A percentile compares a stretch with the other conserved stretches of the same genome.
Conservation (phyloP, 2,888 invertebrate species). For the Clusia tigrina region DNA sequence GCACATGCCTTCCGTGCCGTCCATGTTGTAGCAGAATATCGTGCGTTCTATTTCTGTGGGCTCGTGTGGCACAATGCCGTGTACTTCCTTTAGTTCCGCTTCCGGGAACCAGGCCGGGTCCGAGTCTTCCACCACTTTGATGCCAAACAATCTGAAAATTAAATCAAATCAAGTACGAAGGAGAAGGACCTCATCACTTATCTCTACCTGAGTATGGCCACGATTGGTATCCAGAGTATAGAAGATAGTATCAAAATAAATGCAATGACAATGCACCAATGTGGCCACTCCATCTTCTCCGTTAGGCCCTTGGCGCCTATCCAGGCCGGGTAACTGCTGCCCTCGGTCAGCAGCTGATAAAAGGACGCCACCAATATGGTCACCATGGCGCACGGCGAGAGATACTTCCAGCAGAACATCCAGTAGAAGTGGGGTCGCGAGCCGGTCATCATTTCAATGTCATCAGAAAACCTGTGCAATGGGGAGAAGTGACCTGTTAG, state of each 20-base stretch:
- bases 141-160: slow-evolving; percentile 75
- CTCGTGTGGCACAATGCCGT: slow-evolving; percentile 85
- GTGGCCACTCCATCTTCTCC: slow-evolving; percentile 83
- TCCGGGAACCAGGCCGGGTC: slow-evolving; percentile 94
- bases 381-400: slow-evolving; percentile 89
- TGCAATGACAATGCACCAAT: slow-evolving; percentile 82
- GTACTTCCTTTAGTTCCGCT: slow-evolving; percentile 86
- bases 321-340: slow-evolving; percentile 89
- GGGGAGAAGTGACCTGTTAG: slow-evolving; percentile 33
- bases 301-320: slow-evolving; percentile 76
- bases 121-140: slow-evolving; percentile 84
- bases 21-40: slow-evolving; percentile 84
- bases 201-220: slow-evolving; percentile 86
- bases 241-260: slow-evolving; percentile 78
- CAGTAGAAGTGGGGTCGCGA: slow-evolving; percentile 87
- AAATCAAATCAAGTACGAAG: neutral
- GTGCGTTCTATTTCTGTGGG: slow-evolving; percentile 79
- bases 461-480: slow-evolving; percentile 81
- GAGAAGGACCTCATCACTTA: slow-evolving; percentile 55
- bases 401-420: slow-evolving; percentile 94
- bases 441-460: slow-evolving; percentile 95
- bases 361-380: slow-evolving; percentile 85
- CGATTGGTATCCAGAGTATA: slow-evolving; percentile 86
- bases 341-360: slow-evolving; percentile 79
- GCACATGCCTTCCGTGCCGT: slow-evolving; percentile 84